phyloP scores from a whole-genome alignment of 2,113 vertebrate species.

The Ochotona princeps region DNA sequence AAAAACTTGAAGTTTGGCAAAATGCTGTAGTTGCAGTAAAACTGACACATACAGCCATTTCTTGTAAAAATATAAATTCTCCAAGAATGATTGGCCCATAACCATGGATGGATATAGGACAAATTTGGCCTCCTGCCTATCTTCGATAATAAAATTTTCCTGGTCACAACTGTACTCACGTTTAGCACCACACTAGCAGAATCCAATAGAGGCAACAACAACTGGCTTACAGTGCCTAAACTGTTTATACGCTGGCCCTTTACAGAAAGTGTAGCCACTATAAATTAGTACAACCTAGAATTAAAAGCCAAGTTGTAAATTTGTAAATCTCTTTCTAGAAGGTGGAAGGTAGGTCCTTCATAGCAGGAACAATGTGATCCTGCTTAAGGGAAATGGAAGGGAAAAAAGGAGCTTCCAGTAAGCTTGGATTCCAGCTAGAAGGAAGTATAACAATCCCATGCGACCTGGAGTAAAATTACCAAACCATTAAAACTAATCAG shows the following conservation, averaged over 20 bases:
- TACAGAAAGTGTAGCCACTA: neutral
- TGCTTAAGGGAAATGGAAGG: neutral
- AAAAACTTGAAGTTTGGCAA: too few relatives aligned
- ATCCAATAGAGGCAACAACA: neutral
- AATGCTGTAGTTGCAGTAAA: too few relatives aligned
- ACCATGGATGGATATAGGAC: neutral
- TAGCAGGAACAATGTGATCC: neutral
- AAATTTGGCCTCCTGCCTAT: neutral
- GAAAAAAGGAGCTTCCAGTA: neutral
- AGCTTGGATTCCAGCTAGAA: neutral
- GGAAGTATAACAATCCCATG: neutral
- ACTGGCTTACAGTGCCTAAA: neutral
- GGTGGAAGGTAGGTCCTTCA: neutral
- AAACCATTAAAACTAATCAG: neutral
- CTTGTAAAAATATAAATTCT: too few relatives aligned
- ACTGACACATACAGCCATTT: too few relatives aligned
- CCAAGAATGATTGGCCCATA: neutral
- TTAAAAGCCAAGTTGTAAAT: neutral
- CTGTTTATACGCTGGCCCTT: neutral
- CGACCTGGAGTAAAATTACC: neutral
- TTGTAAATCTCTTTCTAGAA: neutral
- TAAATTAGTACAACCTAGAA: neutral
- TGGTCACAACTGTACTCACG: neutral
- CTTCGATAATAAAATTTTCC: neutral
- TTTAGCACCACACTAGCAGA: neutral